Base-by-base conservation (phyloP, 2,888 invertebrate genomes). In the Dicycla oo region DNA sequence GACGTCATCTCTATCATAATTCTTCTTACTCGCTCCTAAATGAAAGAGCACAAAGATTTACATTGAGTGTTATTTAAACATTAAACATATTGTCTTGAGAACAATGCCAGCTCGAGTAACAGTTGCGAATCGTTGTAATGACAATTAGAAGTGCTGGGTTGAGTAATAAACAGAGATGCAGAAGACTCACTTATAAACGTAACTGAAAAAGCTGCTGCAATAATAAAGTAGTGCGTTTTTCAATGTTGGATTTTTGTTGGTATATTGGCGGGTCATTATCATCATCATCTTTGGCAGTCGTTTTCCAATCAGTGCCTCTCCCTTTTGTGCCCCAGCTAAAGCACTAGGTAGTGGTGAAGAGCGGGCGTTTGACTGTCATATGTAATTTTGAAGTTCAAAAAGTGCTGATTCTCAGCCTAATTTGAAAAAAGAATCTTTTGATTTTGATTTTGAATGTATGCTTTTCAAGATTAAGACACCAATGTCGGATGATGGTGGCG, bases 31-130 rank as follows among this genome's bases (percentile, higher is more conserved):
- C 43, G 63, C 30, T 61, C 49, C 15, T 69, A 67, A 80, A 67
- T 65, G 43, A 73, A 61, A 73, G 66, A 80, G 51, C n/a, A 51
- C 57, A 57, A 73, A 81, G 77, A 80, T 81, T 69, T 71, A 76
- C 80, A 73, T 51, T 68, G 67, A 61, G 73, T 77, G 73, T 81
- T 80, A 80, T 80, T 81, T 81, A 80, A 81, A 81, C 71, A 81
- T 81, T 81, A 80, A 81, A 81, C 71, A 81, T 82, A 78, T 83
- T 81, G 81, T 81, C 67, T 80, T 58, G 66, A 60, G 72, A 75
- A 81, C 81, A 81, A 81, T 81, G 70, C 57, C 20, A 34, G 47
- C 66, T 80, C 72, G 57, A 68, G 61, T 82, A 82, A 81, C 81
- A 79, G 79, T 79, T 69, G 73, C 49, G 49, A 70, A 71, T 74